Evolutionary conservation across 2,888 invertebrate genomes (phyloP).

Genomic region (Hypomecis punctinalis): DNA sequence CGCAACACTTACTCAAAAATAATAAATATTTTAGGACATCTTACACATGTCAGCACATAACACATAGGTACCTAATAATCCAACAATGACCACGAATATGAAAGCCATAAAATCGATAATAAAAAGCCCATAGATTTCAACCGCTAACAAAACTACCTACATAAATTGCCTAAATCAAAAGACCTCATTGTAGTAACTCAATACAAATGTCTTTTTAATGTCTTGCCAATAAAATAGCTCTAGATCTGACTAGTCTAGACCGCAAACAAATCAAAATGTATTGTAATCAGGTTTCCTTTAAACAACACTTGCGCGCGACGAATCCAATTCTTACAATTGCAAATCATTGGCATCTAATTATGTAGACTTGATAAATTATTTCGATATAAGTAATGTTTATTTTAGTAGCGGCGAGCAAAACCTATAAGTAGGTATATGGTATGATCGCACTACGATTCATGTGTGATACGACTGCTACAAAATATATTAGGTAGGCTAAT

Average conservation of each 20-base stretch:
- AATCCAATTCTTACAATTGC: constrained; percentile 22
- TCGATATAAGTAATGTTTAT: constrained; percentile 17
- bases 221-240: constrained; percentile 1
- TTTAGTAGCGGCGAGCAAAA: constrained; percentile 20
- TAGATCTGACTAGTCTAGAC: constrained; percentile 6
- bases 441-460: background rate
- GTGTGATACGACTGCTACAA: background rate
- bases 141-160: background rate
- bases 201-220: constrained; percentile 9
- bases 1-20: no score
- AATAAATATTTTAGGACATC: no score
- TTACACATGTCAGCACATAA: background rate
- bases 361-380: constrained; percentile 9
- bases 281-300: constrained; percentile 2
- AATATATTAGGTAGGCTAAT: background rate
- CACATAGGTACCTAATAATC: background rate
- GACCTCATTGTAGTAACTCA: background rate
- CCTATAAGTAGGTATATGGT: background rate
- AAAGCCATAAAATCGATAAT: constrained; percentile 3
- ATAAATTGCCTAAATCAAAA: background rate
- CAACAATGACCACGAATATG: background rate
- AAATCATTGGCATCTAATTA: constrained; percentile 24
- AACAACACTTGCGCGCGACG: constrained; percentile 14
- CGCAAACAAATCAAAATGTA: constrained; percentile 1
- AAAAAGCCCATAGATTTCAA: background rate